Evolutionary conservation across 1,140 invertebrate species (phyloP).

Genomic region (Pseudomyrmex pallidus): DNA sequence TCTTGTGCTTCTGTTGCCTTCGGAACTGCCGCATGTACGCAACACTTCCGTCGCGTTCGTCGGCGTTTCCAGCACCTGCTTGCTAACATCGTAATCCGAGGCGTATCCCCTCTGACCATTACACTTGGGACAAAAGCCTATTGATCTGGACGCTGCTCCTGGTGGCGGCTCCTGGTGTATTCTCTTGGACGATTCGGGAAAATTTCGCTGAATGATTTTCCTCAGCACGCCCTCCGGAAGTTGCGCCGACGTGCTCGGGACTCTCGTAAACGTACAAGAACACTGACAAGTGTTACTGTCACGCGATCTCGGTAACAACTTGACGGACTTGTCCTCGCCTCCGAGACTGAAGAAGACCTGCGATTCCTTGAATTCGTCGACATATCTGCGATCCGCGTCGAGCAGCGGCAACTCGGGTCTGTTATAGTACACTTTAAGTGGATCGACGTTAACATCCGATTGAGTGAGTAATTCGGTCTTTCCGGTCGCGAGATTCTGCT

Average conservation of each 20-base stretch:
- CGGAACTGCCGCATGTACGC: slow-evolving; percentile 75
- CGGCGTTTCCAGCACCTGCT: slow-evolving; percentile 79
- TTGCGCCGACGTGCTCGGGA: slow-evolving; percentile 80
- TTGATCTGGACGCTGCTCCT: slow-evolving; percentile 53
- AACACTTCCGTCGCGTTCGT: slow-evolving; percentile 82
- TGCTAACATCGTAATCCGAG: slow-evolving; percentile 70
- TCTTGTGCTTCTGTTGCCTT: slow-evolving; percentile 64
- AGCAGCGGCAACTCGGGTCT: slow-evolving; percentile 53
- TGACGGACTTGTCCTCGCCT: slow-evolving; percentile 89
- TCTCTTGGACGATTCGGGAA: slow-evolving; percentile 81
- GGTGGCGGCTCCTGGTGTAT: slow-evolving; percentile 74
- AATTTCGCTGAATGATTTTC: slow-evolving; percentile 82
- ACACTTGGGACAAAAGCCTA: slow-evolving; percentile 76
- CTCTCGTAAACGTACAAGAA: slow-evolving; percentile 76
- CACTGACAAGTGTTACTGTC: slow-evolving; percentile 76
- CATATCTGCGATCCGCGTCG: slow-evolving; percentile 2
- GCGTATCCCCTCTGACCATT: slow-evolving; percentile 69
- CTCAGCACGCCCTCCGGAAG: slow-evolving; percentile 78
- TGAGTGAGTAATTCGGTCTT: slow-evolving; percentile 66
- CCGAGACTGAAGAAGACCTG: slow-evolving; percentile 91
- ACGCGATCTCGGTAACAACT: slow-evolving; percentile 56
- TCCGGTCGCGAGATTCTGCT: slow-evolving; percentile 68
- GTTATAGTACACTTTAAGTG: slow-evolving; percentile 58
- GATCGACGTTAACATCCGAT: background rate
- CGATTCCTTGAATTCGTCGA: slow-evolving; percentile 59